Base-by-base conservation (phyloP, 2,113 vertebrate species). In the Aldabrachelys gigantea region DNA sequence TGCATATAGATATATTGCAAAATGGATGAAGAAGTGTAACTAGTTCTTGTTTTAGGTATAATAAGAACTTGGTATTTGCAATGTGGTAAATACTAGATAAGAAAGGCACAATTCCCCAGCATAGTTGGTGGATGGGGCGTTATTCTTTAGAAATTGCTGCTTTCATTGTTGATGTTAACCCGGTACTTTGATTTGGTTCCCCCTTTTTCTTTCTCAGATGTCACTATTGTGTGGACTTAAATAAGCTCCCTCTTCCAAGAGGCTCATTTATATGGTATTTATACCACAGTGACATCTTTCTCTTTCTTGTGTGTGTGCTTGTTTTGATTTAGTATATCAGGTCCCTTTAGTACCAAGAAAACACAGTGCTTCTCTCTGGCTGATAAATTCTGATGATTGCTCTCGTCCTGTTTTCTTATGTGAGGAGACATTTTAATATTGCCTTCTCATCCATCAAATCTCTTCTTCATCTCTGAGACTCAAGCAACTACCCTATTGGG, bases 321-420 rank as follows among this genome's bases (percentile, higher is more conserved):
- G 79, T 87, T 97, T 95, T 98, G 96, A 98, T 98, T 97, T 95
- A 97, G 84, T 92, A 72, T 89, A 91, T 62, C 5, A 10, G 81
- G 89, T 93, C 94, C 78, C 94, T 95, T 96, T 89, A 94, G 93
- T 96, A 94, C 95, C 95, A 96, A 92, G 93, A 96, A 97, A 97
- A 94, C 92, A 97, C 79, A 94, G 89, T 95, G 89, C 94, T 96
- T 89, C 89, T 97, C 94, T 96, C 92, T 92, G 83, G 89, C 95
- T 97, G 96, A 97, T 97, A 97, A 97, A 96, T 97, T 97, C 95
- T 97, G 94, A 97, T 97, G 97, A 98, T 98, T 94, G 91, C 92
- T 96, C 95, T 96, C 75, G 24, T 97, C 97, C 96, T 96, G 96
- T 96, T 97, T 97, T 96, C 91, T 96, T 97, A 97, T 96, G 82